phyloP scores from a whole-genome alignment of 2,888 invertebrate genomes.

The Candidula unifasciata region DNA sequence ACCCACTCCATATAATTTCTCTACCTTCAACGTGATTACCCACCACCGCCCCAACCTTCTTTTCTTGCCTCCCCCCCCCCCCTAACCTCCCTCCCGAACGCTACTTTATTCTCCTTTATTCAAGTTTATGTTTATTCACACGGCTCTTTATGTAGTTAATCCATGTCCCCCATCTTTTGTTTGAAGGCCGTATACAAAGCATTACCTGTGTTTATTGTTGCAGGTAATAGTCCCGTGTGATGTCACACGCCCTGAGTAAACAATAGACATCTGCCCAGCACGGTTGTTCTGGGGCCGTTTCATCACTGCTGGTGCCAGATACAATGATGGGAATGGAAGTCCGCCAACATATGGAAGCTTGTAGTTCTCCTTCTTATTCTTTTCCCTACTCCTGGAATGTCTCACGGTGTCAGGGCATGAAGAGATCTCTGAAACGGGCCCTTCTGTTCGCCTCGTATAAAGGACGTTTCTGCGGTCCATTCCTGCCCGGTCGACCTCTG shows the following conservation, averaged over 20 bases:
- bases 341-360: background rate
- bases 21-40: too few relatives aligned
- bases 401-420: too few relatives aligned
- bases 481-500: too few relatives aligned
- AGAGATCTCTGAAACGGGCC: too few relatives aligned
- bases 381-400: too few relatives aligned
- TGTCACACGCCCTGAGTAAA: background rate
- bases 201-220: background rate
- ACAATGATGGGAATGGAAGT: background rate
- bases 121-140: background rate
- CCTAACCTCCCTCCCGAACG: too few relatives aligned
- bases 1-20: too few relatives aligned
- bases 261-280: background rate
- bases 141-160: background rate
- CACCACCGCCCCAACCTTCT: too few relatives aligned
- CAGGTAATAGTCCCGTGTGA: constrained; percentile 11
- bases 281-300: background rate
- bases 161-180: background rate
- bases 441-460: too few relatives aligned
- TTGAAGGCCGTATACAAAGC: constrained; percentile 19
- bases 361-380: background rate
- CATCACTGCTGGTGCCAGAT: background rate
- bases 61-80: too few relatives aligned
- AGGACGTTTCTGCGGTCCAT: too few relatives aligned
- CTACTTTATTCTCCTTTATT: too few relatives aligned